Base-by-base conservation (phyloP, 2,113 vertebrate species). In the Sakesphorus luctuosus region DNA sequence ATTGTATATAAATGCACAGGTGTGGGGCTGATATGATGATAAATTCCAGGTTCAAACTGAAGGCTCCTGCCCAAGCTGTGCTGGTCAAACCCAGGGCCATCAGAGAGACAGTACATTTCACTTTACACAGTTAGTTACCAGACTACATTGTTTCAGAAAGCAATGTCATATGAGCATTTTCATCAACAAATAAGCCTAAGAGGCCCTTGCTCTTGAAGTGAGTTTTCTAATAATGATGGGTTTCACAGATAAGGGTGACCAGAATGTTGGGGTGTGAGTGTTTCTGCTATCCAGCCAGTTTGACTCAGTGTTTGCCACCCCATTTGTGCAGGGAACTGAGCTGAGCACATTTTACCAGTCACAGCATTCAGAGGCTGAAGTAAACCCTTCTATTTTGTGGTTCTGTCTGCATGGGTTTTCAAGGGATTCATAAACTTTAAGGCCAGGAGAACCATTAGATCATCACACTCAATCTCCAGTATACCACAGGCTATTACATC, bases 391-490 rank as follows among this genome's bases (percentile, higher is more conserved):
- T 75, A 52, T 80, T 91, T 82, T 5, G 0, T 65, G 35, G 75
- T 92, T 91, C 18, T 29, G 10, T 14, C 66, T 91, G 56, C 15
- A 17, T 68, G 47, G 44, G 55, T 90, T 92, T 96, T 81, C 61
- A 86, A 73, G 82, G 38, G 44, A 92, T 91, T 81, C 73, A 66
- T 84, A 89, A 92, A 82, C 29, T 58, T 89, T 89, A 95, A 94
- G 69, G 68, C 79, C 89, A 93, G 47, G 65, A 96, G 89, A 86
- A 87, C 87, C 61, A 65, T 87, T 62, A 87, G 76, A 81, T 92
- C 79, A 78, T 68, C 92, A 73, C 58, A 72, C 65, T 84, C 73
- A 72, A 72, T 89, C 76, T 92, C 84, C 80, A 93, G 65, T 20
- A 92, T 16, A 94, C 43, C 47, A 78, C 75, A 90, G 71, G n/a